These are phyloP conservation scores for Phalloptychus januarius DNA, from an alignment of 2,797 vertebrate species.

Conservation along the genomic window DNA sequence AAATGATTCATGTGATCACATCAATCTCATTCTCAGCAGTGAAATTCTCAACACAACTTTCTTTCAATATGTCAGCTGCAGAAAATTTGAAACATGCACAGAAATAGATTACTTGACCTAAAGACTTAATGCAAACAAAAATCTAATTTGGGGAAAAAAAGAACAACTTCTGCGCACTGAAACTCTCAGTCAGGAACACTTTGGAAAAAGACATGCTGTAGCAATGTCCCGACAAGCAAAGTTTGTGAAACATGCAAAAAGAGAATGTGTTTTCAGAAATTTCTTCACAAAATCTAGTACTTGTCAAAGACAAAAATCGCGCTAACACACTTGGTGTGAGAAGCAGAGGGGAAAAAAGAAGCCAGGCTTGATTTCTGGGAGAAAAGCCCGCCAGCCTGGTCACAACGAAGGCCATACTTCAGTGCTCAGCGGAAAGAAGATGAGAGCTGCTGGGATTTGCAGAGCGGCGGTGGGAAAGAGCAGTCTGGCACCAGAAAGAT, in stretches of 20 bases:
- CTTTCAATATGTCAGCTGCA: constrained; percentile 10
- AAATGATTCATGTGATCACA: constrained; percentile 19
- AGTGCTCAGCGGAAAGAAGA: constrained; percentile 25
- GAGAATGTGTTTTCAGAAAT: constrained; percentile 26
- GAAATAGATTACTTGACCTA: constrained; percentile 9
- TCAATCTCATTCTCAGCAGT: constrained; percentile 11
- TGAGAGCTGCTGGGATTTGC: constrained; percentile 48
- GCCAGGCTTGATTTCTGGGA: constrained; percentile 49
- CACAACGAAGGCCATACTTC: constrained; percentile 53
- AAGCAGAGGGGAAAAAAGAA: constrained; percentile 30
- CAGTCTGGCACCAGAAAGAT: constrained; percentile 53
- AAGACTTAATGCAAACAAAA: constrained; percentile 32
- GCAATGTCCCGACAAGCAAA: constrained; percentile 2
- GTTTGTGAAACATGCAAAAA: constrained; percentile 8
- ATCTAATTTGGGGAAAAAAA: constrained; percentile 14
- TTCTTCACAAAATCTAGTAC: not conserved
- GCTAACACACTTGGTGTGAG: not conserved
- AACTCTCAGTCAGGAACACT: constrained; percentile 13
- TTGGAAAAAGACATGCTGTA: not conserved
- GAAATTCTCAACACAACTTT: constrained; percentile 10
- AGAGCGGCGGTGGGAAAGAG: constrained; percentile 25
- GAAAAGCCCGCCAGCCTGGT: constrained; percentile 45
- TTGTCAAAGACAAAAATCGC: not conserved
- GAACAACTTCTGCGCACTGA: constrained; percentile 2
- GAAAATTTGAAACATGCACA: constrained; percentile 2